phyloP scores from a whole-genome alignment of 2,797 vertebrate genomes.

The Gymnothorax javanicus region DNA sequence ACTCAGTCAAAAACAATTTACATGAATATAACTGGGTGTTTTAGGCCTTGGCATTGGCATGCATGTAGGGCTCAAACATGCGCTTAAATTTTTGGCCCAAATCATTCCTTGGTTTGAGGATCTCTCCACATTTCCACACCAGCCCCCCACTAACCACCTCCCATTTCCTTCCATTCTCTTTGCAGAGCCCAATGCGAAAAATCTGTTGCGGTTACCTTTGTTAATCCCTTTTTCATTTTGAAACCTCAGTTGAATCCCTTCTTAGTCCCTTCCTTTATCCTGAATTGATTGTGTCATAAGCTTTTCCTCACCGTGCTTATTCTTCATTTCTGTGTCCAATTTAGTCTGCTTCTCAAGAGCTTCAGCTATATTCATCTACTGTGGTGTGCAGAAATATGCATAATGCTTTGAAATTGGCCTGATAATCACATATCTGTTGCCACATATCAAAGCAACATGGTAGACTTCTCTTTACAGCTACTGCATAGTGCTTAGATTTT shows the following conservation, averaged over 20 bases:
- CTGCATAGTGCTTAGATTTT: neutral
- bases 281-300: neutral
- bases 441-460: neutral
- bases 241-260: neutral
- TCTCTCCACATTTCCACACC: neutral
- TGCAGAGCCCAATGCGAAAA: neutral
- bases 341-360: neutral
- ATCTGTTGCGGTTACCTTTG: neutral
- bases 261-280: neutral
- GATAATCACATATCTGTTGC: neutral
- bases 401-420: neutral
- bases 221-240: neutral
- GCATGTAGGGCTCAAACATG: too few relatives aligned
- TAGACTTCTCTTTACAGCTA: neutral
- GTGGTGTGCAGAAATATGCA: neutral
- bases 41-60: neutral
- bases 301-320: neutral
- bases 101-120: neutral
- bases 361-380: neutral
- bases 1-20: too few relatives aligned
- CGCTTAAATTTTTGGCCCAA: too few relatives aligned
- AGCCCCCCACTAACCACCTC: too few relatives aligned
- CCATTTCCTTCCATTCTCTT: neutral
- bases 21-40: neutral
- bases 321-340: neutral